Evolutionary conservation across 2,113 vertebrate species (phyloP), one percentile per base, ranked within the genome.

Genomic region (Neotragus moschatus): DNA sequence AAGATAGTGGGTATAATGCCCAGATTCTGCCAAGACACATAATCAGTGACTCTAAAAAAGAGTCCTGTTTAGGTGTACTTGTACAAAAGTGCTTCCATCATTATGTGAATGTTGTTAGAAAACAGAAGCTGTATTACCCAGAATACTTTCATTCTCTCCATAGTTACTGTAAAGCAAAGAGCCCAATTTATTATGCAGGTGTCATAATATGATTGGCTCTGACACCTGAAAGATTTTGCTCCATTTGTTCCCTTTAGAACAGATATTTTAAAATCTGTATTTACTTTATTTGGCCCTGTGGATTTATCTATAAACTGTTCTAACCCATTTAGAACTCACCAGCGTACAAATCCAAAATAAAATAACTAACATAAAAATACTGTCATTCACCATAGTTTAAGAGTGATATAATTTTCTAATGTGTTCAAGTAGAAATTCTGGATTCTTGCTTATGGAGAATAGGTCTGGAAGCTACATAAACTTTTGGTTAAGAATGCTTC

Each of bases 211-310:
- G 45, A 53, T 66, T 39, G 16, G 58, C 33, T 96, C 33, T 87
- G 36, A 81, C 28, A 55, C 12, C 66, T 73, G 25, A 80, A 66
- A 93, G 53, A 70, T 94, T 81, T 66, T 63, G 15, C 36, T 94
- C n/a, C 53, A 33, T 90, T 92, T 77, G 36, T 97, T 91, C 53
- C 26, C 39, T 91, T 84, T 80, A 89, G 19, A 73, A 60, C 26
- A 90, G 70, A 87, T 96, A 80, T 53, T 30, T 43, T 0, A 0
- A 53, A 92, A 30, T 75, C 23, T 53, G 53, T 88, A n/a, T 82
- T 94, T 94, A 30, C 39, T 87, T 96, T 66, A 63, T 95, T 96
- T 95, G 73, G 12, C 11, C 21, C n/a, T 89, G 15, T 58, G n/a
- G 12, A 11, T 94, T 97, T 49, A 95, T 86, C 56, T 87, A 0